Percentiles rank a stretch among this genome's conserved stretches.
These are phyloP conservation scores for Drosophila pegasa DNA, from an alignment of 2,888 invertebrate species.

Conservation along the genomic window DNA sequence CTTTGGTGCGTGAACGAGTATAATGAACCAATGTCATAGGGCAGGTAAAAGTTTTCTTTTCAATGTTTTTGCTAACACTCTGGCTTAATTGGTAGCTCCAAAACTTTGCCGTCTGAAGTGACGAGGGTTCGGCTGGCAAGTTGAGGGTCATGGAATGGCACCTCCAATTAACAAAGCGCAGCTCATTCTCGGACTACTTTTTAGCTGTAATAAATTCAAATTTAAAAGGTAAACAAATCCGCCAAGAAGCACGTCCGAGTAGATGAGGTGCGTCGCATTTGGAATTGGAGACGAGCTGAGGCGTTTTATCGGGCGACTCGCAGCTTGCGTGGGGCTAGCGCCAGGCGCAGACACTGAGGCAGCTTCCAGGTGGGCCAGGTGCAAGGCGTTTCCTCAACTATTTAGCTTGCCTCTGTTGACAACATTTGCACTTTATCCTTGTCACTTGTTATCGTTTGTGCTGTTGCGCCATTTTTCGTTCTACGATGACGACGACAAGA, in stretches of 20 bases:
- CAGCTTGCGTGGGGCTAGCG: conserved; percentile 56
- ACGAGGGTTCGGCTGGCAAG: conserved; percentile 67
- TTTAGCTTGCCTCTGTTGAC: conserved; percentile 57
- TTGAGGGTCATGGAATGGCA: conserved; percentile 52
- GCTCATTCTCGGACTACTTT: conserved; percentile 20
- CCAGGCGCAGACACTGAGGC: conserved; percentile 26
- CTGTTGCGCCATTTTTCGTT: conserved; percentile 56
- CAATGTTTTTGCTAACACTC: conserved; percentile 4
- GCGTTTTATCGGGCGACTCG: conserved; percentile 62
- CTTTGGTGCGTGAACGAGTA: background rate
- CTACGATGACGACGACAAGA: conserved; percentile 45
- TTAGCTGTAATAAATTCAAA: conserved; percentile 74
- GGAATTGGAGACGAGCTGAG: conserved; percentile 27
- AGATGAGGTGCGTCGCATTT: conserved; percentile 16
- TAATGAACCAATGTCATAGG: background rate
- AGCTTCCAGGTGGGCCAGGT: conserved; percentile 35
- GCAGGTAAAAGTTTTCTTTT: background rate
- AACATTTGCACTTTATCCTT: conserved; percentile 79
- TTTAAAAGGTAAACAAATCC: conserved; percentile 74
- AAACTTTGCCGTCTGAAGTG: conserved; percentile 42
- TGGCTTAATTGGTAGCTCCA: conserved; percentile 37
- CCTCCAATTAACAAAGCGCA: conserved; percentile 65
- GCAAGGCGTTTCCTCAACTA: conserved; percentile 44
- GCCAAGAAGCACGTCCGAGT: conserved; percentile 15
- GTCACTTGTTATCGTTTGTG: conserved; percentile 74